phyloP scores from a whole-genome alignment of 2,113 vertebrate genomes.

The Rhabdomys dilectus region DNA sequence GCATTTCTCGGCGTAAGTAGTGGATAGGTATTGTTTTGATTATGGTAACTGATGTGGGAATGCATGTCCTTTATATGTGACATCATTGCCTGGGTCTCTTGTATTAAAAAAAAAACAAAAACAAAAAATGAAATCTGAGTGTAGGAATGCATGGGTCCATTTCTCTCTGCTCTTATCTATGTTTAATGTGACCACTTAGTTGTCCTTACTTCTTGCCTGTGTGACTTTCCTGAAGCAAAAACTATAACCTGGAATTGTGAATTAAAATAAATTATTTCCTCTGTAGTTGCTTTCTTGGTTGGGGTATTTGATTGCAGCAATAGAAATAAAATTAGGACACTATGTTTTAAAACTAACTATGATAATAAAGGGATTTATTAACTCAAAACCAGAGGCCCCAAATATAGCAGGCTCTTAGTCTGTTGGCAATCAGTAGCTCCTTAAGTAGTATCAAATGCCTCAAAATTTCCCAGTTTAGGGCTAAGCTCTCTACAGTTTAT shows the following conservation, averaged over 20 bases:
- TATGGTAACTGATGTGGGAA: background rate
- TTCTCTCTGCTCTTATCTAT: background rate
- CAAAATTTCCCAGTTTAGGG: background rate
- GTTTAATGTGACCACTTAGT: background rate
- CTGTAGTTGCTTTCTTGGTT: background rate
- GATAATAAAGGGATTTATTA: background rate
- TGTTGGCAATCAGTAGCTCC: slow-evolving; percentile 5
- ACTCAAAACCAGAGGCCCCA: background rate
- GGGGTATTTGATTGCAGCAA: background rate
- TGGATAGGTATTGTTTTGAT: background rate
- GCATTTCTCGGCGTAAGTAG: background rate
- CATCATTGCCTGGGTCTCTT: background rate
- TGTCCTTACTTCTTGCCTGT: background rate
- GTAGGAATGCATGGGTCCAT: background rate
- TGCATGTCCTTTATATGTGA: too few species aligned
- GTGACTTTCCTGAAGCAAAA: background rate
- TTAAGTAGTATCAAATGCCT: slow-evolving; percentile 6
- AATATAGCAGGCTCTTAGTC: background rate
- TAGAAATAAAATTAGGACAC: background rate
- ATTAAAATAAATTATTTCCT: background rate
- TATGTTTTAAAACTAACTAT: background rate
- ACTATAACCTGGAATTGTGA: background rate
- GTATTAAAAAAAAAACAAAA: background rate
- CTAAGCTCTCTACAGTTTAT: background rate
- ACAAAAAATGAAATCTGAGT: background rate